Conservation (phyloP, 1,140 invertebrate species). For the Anoplolepis gracilipes region DNA sequence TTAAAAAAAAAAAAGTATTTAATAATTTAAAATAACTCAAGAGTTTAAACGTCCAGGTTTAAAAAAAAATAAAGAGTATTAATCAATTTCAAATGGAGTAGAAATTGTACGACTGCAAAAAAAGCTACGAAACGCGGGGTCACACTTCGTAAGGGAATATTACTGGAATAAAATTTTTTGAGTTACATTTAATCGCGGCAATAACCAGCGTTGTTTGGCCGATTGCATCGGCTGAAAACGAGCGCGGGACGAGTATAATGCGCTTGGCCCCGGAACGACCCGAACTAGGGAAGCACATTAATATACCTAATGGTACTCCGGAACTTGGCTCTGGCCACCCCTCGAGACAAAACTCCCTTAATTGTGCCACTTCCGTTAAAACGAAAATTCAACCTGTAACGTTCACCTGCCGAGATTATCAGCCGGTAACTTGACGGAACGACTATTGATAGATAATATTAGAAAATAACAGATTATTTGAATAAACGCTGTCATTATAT, state of each 20-base stretch:
- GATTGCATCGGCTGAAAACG: constrained; percentile 53
- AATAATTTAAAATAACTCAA: neutral
- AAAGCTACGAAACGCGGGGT: neutral
- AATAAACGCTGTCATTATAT: neutral
- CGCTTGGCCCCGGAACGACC: constrained; percentile 66
- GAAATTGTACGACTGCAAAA: constrained; percentile 1
- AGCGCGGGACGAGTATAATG: constrained; percentile 53
- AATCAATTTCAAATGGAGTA: neutral
- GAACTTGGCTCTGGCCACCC: constrained; percentile 65
- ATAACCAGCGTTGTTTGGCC: constrained; percentile 45
- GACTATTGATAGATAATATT: constrained; percentile 50
- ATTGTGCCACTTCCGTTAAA: constrained; percentile 71
- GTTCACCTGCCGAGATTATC: constrained; percentile 62
- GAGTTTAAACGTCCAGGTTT: neutral
- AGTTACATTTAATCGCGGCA: constrained; percentile 53
- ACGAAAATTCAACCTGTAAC: constrained; percentile 65
- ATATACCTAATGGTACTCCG: constrained; percentile 71
- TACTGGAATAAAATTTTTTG: constrained; percentile 52
- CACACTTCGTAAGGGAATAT: constrained; percentile 39
- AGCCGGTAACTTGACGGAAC: constrained; percentile 26
- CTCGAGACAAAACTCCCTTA: constrained; percentile 71
- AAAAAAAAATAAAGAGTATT: neutral
- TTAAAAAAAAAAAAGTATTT: neutral
- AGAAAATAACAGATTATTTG: constrained; percentile 15
- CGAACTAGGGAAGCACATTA: constrained; percentile 66